Evolutionary conservation across 1,140 invertebrate species (phyloP), one percentile per base, ranked within the genome.

Genomic region (Leptinotarsa undecemlineata): DNA sequence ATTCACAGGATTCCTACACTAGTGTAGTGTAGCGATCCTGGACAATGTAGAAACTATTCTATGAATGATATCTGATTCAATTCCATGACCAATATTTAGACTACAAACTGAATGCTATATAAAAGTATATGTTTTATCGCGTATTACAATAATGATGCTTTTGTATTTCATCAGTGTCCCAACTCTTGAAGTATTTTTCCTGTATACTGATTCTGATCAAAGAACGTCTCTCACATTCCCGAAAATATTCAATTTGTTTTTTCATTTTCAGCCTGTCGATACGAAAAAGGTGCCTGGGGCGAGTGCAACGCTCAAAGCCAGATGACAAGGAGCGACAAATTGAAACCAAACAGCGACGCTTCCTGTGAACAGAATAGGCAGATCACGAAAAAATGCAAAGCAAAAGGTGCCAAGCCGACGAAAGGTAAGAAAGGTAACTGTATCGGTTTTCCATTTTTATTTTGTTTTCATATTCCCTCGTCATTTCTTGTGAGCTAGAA

Each of bases 321-420:
- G 83, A 92, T 93, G 89, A 89, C 89, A 17, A 88, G 92, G 82
- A 90, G 89, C 75, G 91, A 94, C 82, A 90, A 88, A 82, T 81
- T 94, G 78, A 94, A 93, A 81, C 84, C 90, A n/a, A 92, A 92
- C 83, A 92, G 91, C 75, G 92, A 93, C 83, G 85, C 90, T 11
- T 88, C 89, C 64, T 94, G 93, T 81, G 91, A 93, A 74, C 89
- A 90, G 82, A 92, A 88, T 84, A 88, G 91, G 81, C 89, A 89
- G 75, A 86, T 92, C 67, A 91, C 89, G 71, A 93, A 92, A 84
- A 92, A 91, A 83, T 94, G 93, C 87, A 94, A 93, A 88, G 88
- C 88, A 83, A 90, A 90, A 80, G 88, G 87, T 81, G 88, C 88
- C 86, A 93, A 91, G 86, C 85, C 86, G 72, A 83, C 86, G 75